Evolutionary conservation across 2,888 invertebrate species (phyloP), one percentile per base, ranked within the genome.

Genomic region (Drosophila barbarae): DNA sequence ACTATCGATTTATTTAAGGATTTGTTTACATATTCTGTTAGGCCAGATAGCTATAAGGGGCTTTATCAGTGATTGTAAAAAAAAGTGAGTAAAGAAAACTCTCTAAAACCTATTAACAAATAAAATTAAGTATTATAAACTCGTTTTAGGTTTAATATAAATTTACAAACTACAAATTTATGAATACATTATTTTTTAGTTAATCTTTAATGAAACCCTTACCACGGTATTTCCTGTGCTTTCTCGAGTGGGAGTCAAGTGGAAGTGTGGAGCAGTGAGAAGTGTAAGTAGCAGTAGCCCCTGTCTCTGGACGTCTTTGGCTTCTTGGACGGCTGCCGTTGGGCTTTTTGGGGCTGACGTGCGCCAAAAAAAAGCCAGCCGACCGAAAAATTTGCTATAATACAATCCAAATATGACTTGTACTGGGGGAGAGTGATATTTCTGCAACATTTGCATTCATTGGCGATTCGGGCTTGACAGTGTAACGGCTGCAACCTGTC

Each of bases 401-500:
- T 72, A 75, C 59, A 78, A 81, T 42, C 57, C 54, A 69, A 84
- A 77, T 68, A 69, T 52, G 55, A 77, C 53, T 67, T 55, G 59
- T 5, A 34, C 18, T 26, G 53, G 64, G 34, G 23, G 60, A 69
- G 60, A 69, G 59, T 66, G 36, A 7, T 41, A 38, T 41, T 49
- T 13, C 5, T 18, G 18, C 69, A 35, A 18, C 51, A 59, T 69
- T 67, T 69, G 63, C 70, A 53, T 68, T 58, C 32, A 42, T 26
- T n/a, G n/a, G 51, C 55, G 70, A 51, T 54, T 58, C 54, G 52
- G 52, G 68, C 66, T 47, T 69, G 84, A 79, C 77, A 71, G 68
- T 54, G 64, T 57, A 69, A 65, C 61, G 82, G 59, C 76, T 79
- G 68, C 73, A 67, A 76, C 64, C 68, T 79, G 83, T 82, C 85